Conservation (phyloP, 2,797 vertebrate genomes). For the Muscicapa striata region DNA sequence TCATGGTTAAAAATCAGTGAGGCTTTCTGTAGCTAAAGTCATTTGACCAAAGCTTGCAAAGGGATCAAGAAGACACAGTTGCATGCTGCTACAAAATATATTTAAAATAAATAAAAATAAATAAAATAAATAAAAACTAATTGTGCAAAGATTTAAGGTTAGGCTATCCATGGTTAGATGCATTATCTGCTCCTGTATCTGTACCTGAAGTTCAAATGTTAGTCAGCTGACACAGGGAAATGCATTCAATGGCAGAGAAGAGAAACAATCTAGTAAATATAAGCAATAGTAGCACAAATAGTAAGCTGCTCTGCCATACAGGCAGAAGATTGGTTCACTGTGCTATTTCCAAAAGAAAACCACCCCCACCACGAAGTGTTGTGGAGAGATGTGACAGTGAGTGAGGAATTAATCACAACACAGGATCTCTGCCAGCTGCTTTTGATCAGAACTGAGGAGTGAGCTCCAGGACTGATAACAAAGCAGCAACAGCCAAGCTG, state of each 20-base stretch:
- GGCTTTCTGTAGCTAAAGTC: background rate
- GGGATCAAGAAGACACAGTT: background rate
- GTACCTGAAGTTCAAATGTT: background rate
- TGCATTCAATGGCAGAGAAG: background rate
- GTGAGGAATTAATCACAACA: constrained; percentile 31
- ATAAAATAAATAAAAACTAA: background rate
- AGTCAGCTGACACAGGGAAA: background rate
- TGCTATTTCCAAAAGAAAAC: constrained; percentile 4
- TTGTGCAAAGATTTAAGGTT: background rate
- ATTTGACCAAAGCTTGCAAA: background rate
- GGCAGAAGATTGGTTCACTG: background rate
- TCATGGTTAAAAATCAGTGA: constrained; percentile 12
- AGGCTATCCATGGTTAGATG: background rate
- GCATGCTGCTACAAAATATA: background rate
- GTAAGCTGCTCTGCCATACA: background rate
- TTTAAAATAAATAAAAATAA: background rate
- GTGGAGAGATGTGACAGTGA: background rate
- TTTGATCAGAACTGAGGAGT: constrained; percentile 22
- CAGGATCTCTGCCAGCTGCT: background rate
- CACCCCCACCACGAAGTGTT: background rate
- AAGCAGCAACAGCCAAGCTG: constrained; percentile 23
- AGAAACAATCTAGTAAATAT: background rate
- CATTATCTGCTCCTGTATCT: background rate
- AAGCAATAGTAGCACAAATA: background rate
- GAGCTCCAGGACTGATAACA: constrained; percentile 3